Conservation (phyloP, 64 coral and sea anemone genomes). For the Hydrozoanthus tunicans region DNA sequence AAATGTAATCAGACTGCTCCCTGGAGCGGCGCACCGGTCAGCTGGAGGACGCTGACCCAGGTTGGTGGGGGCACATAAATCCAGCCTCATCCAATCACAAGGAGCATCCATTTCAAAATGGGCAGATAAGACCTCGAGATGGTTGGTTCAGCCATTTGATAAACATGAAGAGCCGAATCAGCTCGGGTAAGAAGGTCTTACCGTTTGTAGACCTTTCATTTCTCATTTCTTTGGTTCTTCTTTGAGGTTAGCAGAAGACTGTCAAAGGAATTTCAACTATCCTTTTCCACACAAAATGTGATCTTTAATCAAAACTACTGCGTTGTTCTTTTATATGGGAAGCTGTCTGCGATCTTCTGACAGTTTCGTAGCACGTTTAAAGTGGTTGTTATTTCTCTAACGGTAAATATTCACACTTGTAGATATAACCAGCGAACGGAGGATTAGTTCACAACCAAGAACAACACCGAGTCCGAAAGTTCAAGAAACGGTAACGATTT, state of each 20-base stretch:
- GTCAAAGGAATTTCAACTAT: not conserved
- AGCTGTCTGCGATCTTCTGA: no score
- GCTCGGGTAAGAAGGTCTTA: not conserved
- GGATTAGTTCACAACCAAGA: not conserved
- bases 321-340: not conserved
- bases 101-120: not conserved
- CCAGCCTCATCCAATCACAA: not conserved
- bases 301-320: not conserved
- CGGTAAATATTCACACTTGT: not conserved
- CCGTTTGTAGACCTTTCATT: not conserved
- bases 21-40: not conserved
- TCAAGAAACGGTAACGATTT: slow-evolving; percentile 19
- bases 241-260: not conserved
- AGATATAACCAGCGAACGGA: not conserved
- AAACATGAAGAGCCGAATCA: not conserved
- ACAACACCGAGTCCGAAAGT: not conserved
- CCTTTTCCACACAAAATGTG: not conserved
- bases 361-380: not conserved
- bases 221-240: not conserved
- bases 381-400: not conserved
- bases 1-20: not conserved
- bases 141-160: not conserved
- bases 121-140: not conserved
- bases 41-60: not conserved
- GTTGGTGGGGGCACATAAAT: not conserved